A percentile compares a stretch with the other conserved stretches of the same genome.
phyloP scores from a whole-genome alignment of 2,888 invertebrate genomes.

The Cynaeus angustus region DNA sequence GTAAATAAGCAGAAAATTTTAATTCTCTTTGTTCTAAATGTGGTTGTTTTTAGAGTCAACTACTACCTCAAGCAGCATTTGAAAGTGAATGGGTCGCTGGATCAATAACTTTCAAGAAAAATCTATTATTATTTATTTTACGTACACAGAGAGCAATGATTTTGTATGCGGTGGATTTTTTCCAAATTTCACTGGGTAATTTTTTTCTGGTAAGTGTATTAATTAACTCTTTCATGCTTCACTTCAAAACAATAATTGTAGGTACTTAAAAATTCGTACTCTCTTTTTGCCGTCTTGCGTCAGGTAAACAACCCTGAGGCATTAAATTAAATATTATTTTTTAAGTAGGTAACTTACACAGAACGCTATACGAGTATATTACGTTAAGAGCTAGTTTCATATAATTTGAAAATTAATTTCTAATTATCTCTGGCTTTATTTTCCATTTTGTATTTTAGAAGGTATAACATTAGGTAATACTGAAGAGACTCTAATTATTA shows the following conservation, averaged over 20 bases:
- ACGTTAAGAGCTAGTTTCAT: too few species aligned
- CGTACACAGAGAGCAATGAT: conserved; percentile 33
- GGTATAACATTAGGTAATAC: too few species aligned
- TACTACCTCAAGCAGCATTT: conserved; percentile 34
- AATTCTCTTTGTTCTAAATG: neutral
- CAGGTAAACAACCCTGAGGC: conserved; percentile 6
- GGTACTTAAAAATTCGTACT: conserved; percentile 36
- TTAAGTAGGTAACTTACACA: neutral
- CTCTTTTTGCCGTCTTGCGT: conserved; percentile 31
- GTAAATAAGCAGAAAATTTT: conserved; percentile 13
- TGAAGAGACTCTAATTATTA: too few species aligned
- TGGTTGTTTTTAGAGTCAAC: conserved; percentile 28
- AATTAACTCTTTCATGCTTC: neutral
- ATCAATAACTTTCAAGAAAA: conserved; percentile 21
- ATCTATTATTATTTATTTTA: conserved; percentile 22
- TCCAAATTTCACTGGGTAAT: conserved; percentile 22
- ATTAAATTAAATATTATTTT: neutral
- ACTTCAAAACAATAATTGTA: conserved; percentile 1
- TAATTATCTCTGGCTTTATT: too few species aligned
- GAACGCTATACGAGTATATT: too few species aligned
- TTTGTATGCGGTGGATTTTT: conserved; percentile 38
- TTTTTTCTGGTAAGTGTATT: conserved; percentile 34
- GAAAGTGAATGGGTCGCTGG: conserved; percentile 37
- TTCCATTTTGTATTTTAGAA: too few species aligned
- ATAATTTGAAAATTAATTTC: too few species aligned